Evolutionary conservation across 2,113 vertebrate species (phyloP).

Genomic region (Anser cygnoides): DNA sequence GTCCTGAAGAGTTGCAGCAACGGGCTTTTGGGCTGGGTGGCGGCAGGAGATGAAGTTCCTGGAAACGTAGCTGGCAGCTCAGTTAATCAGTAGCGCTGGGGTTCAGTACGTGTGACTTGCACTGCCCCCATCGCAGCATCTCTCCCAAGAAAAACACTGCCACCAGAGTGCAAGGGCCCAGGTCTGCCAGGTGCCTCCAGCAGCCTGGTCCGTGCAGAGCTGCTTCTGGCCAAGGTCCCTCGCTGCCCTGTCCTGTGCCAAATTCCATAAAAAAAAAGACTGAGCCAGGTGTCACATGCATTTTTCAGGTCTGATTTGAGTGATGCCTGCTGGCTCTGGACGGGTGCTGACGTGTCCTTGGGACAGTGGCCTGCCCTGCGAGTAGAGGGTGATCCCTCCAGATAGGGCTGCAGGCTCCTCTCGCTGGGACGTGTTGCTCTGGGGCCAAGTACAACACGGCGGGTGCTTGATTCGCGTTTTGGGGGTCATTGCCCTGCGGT

Average conservation of each 20-base stretch:
- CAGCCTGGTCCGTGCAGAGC: not conserved
- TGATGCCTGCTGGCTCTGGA: not conserved
- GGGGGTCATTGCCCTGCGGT: not conserved
- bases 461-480: not conserved
- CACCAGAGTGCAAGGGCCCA: not conserved
- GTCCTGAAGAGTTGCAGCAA: not conserved
- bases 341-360: accelerated
- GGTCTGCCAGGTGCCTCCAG: not conserved
- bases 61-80: not conserved
- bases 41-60: not conserved
- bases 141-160: not conserved
- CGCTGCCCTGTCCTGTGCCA: not conserved
- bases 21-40: not conserved
- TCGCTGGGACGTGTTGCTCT: not conserved
- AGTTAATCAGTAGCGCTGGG: not conserved
- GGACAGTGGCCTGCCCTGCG: not conserved
- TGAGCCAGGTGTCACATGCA: accelerated
- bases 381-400: not conserved
- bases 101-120: accelerated
- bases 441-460: not conserved
- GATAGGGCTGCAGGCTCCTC: not conserved
- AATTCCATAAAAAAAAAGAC: not conserved
- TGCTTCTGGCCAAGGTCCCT: not conserved
- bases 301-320: not conserved
- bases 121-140: not conserved